phyloP scores from a whole-genome alignment of 2,113 vertebrate species.

The Elanus axillaris region DNA sequence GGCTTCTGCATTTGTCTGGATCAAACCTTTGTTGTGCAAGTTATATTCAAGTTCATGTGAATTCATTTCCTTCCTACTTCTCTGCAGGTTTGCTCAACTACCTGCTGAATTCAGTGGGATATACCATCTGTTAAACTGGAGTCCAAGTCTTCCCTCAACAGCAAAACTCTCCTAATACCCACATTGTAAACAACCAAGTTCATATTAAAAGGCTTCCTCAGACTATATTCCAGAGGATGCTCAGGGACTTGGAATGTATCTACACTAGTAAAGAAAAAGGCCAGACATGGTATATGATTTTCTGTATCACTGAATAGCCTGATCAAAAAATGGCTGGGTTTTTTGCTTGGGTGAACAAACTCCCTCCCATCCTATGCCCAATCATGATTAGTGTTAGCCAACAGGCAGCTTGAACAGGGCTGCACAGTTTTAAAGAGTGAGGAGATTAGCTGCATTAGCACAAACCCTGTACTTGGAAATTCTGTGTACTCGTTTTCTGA shows the following conservation, averaged over 20 bases:
- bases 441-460: not conserved
- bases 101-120: not conserved
- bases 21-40: not conserved
- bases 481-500: not conserved
- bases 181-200: not conserved
- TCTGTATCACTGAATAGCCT: not conserved
- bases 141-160: not conserved
- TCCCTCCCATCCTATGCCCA: accelerated
- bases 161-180: not conserved
- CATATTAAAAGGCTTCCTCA: not conserved
- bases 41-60: not conserved
- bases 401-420: not conserved
- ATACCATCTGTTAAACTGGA: not conserved
- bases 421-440: not conserved
- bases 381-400: not conserved
- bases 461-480: not conserved
- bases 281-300: not conserved
- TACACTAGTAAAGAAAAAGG: not conserved
- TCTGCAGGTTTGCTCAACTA: not conserved
- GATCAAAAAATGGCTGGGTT: not conserved
- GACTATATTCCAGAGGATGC: not conserved
- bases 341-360: not conserved
- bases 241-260: not conserved
- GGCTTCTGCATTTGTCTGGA: not conserved
- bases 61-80: not conserved